Conservation (phyloP, 2,113 vertebrate species). For the Ancistrus triradiatus region DNA sequence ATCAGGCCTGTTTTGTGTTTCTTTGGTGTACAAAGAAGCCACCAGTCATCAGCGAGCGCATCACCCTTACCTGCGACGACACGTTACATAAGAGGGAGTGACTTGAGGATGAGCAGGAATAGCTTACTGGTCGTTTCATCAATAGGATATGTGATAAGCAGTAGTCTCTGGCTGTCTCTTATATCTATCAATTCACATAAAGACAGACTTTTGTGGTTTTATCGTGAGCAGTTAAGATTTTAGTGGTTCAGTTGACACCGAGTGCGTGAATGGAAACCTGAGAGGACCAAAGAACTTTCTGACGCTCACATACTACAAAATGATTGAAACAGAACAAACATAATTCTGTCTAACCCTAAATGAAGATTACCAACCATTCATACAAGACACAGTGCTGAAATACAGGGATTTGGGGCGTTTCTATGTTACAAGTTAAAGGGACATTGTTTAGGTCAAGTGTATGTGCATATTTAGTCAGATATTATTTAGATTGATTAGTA, state of each 20-base stretch:
- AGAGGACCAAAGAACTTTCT: slow-evolving; percentile 24
- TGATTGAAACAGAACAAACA: background rate
- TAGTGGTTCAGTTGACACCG: background rate
- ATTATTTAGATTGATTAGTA: slow-evolving; percentile 18
- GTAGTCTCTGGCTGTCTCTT: background rate
- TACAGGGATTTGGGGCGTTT: slow-evolving; percentile 10
- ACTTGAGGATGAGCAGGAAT: background rate
- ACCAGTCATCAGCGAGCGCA: background rate
- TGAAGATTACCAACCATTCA: slow-evolving; percentile 29
- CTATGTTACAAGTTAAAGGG: slow-evolving; percentile 50
- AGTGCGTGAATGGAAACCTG: slow-evolving; percentile 20
- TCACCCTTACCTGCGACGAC: background rate
- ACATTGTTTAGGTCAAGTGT: slow-evolving; percentile 38
- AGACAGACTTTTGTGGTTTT: background rate
- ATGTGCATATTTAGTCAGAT: slow-evolving; percentile 5
- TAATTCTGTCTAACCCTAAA: background rate
- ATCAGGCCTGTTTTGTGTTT: too few relatives aligned
- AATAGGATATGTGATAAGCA: background rate
- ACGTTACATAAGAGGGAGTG: background rate
- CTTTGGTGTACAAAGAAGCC: background rate
- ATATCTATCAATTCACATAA: background rate
- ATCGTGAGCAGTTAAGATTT: slow-evolving; percentile 10
- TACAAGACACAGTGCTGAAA: slow-evolving; percentile 25
- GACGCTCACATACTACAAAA: background rate
- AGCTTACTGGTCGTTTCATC: too few relatives aligned